These are phyloP conservation scores for Apodemia hepburni DNA, from an alignment of 2,888 invertebrate genomes.

Conservation along the genomic window DNA sequence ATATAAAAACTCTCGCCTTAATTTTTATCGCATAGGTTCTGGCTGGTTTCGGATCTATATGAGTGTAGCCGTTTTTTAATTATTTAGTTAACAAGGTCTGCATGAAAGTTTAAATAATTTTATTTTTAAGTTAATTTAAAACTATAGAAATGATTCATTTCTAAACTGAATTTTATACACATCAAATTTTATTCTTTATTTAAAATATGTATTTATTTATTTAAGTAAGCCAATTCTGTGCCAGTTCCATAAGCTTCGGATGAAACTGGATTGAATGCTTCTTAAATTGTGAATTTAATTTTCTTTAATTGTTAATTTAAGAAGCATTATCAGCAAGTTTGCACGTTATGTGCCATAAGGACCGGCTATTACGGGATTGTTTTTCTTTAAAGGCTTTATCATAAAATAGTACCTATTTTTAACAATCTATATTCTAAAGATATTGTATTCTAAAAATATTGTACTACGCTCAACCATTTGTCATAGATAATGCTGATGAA, in stretches of 20 bases:
- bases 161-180: too few relatives aligned
- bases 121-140: slow-evolving; percentile 24
- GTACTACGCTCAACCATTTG: slow-evolving; percentile 1
- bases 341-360: background rate
- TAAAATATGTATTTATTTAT: background rate
- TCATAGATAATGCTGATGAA: background rate
- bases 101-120: too few relatives aligned
- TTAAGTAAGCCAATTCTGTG: slow-evolving; percentile 6
- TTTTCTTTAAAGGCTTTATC: background rate
- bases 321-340: background rate
- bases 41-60: too few relatives aligned
- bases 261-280: too few relatives aligned
- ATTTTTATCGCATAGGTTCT: too few relatives aligned
- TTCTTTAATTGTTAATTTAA: too few relatives aligned
- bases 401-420: background rate
- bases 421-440: background rate
- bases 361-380: background rate
- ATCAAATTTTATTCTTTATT: too few relatives aligned
- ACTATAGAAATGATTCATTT: too few relatives aligned
- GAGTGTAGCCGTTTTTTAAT: too few relatives aligned
- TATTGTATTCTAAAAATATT: slow-evolving; percentile 7
- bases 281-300: too few relatives aligned
- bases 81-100: too few relatives aligned
- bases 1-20: too few relatives aligned
- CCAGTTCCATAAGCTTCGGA: slow-evolving; percentile 8